Base-by-base conservation (phyloP, 2,113 vertebrate genomes). In the Dendrocopos noguchii region DNA sequence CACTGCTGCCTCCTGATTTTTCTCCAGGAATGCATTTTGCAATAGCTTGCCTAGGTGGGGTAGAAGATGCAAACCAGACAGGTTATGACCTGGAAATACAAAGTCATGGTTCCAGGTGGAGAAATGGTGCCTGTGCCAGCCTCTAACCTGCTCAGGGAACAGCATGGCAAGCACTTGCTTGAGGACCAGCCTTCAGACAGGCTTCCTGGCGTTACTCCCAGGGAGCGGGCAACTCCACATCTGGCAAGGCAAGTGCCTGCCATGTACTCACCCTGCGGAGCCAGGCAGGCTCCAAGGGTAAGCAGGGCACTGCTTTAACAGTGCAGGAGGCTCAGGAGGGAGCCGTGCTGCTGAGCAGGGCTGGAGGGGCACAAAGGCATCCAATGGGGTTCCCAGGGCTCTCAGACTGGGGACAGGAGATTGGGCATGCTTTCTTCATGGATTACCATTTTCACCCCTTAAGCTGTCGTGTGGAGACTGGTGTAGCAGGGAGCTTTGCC, bases 161-260 rank as follows among this genome's bases (percentile, higher is more conserved):
- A 2, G 46, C 10, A 1, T 66, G 66, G 19, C 10, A 33, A 42
- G 70, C 4, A 4, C 24, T 84, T 46, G 47, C 24, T 16, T 25
- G 46, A 44, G n/a, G 9, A 29, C 12, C 34, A 46, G n/a, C 46
- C 64, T 76, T 76, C 1, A 1, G 22, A 56, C 28, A 53, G 19
- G 17, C 31, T 90, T 81, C 36, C 63, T 8, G 5, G n/a, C 8
- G 0, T 36, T 72, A 22, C 9, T 67, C 2, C 55, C 0, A 0
- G 44, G 55, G 59, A 73, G 19, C 1, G 1, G 33, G 68, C 68
- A 81, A 67, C 72, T 82, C 71, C 6, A 1, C 0, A 0, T 27
- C 36, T 71, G 80, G 72, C 60, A 67, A 34, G 28, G 52, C 76
- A 31, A 28, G 31, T 27, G 42, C 29, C 27, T 67, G 67, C 5